Evolutionary conservation across 2,888 invertebrate species (phyloP).

Genomic region (Drosophila pegasa): DNA sequence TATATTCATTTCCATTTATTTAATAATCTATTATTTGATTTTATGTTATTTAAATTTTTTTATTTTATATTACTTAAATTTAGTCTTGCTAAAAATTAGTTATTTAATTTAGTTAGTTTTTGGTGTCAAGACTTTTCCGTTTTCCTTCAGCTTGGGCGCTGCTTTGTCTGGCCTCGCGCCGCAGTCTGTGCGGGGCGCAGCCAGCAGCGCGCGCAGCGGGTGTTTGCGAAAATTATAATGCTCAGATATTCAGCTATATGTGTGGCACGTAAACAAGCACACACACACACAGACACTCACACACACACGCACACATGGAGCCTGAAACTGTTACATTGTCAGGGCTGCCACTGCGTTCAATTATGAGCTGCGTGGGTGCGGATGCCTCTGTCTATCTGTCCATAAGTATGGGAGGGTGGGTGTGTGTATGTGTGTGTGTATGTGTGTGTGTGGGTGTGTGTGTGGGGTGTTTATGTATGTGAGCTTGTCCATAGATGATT

Average conservation of each 20-base stretch:
- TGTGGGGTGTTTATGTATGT: not conserved
- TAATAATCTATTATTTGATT: too few relatives aligned
- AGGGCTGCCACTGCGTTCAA: conserved; percentile 40
- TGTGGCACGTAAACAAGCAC: conserved; percentile 10
- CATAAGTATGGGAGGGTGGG: not conserved
- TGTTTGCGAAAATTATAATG: conserved; percentile 66
- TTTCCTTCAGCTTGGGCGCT: not conserved
- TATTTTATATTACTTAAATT: too few relatives aligned
- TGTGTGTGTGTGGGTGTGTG: not conserved
- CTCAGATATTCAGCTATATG: conserved; percentile 29
- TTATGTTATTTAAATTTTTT: too few relatives aligned
- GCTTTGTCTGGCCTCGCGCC: not conserved
- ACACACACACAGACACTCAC: conserved; percentile 14
- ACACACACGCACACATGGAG: conserved; percentile 14
- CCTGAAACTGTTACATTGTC: conserved; percentile 43
- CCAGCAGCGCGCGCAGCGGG: conserved; percentile 60
- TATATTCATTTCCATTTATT: too few relatives aligned
- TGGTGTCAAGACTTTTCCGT: not conserved
- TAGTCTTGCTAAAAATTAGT: not conserved
- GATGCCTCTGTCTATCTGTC: not conserved
- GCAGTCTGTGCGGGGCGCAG: not conserved
- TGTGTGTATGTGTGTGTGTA: not conserved
- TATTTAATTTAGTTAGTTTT: not conserved
- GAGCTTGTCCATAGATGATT: conserved; percentile 2
- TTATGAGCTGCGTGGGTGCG: conserved; percentile 38